Evolutionary conservation across 2,113 vertebrate genomes (phyloP).

Genomic region (Chlorocebus sabaeus): DNA sequence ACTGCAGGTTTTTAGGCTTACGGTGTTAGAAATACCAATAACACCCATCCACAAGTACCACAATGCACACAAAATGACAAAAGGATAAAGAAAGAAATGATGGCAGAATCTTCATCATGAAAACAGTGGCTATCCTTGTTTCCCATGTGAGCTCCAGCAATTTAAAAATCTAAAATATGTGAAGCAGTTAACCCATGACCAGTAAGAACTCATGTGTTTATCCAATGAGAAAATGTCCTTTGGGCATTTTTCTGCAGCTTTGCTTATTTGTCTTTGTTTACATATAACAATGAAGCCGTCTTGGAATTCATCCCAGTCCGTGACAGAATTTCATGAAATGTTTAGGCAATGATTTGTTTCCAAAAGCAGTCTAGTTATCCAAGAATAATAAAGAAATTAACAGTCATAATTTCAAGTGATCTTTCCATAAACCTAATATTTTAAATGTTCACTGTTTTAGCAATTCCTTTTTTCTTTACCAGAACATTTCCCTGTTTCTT

Average conservation of each 20-base stretch:
- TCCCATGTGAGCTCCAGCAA: not conserved
- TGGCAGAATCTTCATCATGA: not conserved
- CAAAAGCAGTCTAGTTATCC: not conserved
- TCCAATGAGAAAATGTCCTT: not conserved
- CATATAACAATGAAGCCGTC: not conserved
- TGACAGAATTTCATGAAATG: not conserved
- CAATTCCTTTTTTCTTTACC: not conserved
- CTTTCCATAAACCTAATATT: not conserved
- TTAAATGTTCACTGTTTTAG: not conserved
- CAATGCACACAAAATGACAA: not conserved
- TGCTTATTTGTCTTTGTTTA: not conserved
- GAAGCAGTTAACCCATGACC: not conserved
- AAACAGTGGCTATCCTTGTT: not conserved
- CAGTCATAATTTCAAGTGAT: not conserved
- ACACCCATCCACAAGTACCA: not conserved
- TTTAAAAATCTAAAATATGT: conserved; percentile 1
- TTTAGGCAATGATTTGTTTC: not conserved
- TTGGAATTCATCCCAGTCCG: not conserved
- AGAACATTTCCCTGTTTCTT: conserved; percentile 17
- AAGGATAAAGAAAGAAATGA: not conserved
- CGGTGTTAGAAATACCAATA: not conserved
- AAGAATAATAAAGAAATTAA: not conserved
- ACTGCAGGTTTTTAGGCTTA: not conserved
- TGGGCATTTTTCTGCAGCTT: not conserved
- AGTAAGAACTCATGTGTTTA: not conserved